These are phyloP conservation scores for Ophion ellenae DNA, from an alignment of 2,888 invertebrate species.

Conservation along the genomic window DNA sequence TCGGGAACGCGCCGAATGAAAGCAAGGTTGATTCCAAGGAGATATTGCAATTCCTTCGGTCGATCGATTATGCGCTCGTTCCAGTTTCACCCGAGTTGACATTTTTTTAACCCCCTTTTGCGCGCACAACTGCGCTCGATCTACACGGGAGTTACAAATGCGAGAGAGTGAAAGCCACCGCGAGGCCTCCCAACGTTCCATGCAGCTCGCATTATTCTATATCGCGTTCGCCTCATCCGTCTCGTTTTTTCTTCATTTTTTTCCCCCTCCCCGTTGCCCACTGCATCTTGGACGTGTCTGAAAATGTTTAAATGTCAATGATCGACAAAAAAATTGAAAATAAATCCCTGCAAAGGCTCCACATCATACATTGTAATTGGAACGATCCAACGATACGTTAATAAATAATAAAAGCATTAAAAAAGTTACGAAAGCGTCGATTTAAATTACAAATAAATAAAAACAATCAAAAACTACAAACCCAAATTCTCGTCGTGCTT, in stretches of 20 bases:
- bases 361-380: too few species aligned
- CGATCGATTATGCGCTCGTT: constrained; percentile 76
- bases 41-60: constrained; percentile 75
- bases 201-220: not conserved
- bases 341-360: too few species aligned
- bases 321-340: not conserved
- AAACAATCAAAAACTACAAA: not conserved
- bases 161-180: constrained; percentile 58
- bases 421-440: too few species aligned
- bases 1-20: constrained; percentile 79
- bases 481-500: not conserved
- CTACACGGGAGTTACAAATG: constrained; percentile 20
- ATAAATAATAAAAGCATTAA: too few species aligned
- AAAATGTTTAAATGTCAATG: not conserved
- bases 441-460: not conserved
- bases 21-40: constrained; percentile 81
- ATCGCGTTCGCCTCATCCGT: not conserved
- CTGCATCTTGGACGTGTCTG: not conserved
- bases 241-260: not conserved
- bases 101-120: constrained; percentile 63
- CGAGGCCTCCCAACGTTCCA: constrained; percentile 30
- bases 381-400: too few species aligned
- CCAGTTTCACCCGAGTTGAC: constrained; percentile 69
- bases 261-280: not conserved
- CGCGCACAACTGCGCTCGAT: constrained; percentile 41